phyloP scores from a whole-genome alignment of 2,888 invertebrate species.

The Drosophila atroscutellata region DNA sequence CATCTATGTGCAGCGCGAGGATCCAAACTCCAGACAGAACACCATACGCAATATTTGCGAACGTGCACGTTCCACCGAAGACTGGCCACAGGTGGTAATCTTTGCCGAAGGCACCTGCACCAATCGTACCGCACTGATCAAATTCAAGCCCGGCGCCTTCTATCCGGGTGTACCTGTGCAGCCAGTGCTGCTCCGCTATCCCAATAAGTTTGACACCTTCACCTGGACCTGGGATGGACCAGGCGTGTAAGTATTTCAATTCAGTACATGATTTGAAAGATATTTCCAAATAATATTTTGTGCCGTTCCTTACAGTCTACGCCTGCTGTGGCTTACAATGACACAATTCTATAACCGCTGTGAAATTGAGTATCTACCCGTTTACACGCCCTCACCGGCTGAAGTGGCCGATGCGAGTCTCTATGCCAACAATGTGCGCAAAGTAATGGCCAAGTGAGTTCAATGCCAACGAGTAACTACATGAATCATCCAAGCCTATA shows the following conservation, averaged over 20 bases:
- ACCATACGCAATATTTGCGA: constrained; percentile 95
- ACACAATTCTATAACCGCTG: constrained; percentile 94
- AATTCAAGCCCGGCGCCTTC: constrained; percentile 96
- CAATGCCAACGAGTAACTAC: neutral
- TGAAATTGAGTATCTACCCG: constrained; percentile 96
- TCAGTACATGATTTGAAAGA: neutral
- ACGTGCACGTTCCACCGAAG: constrained; percentile 92
- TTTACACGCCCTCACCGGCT: constrained; percentile 94
- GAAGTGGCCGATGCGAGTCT: constrained; percentile 94
- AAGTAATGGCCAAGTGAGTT: constrained; percentile 95
- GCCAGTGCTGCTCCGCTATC: constrained; percentile 96
- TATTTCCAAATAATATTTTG: neutral
- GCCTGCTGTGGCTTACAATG: constrained; percentile 94
- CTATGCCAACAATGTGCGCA: constrained; percentile 95
- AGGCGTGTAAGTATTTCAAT: constrained; percentile 92
- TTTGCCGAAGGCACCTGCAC: constrained; percentile 99
- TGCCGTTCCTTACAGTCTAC: constrained; percentile 87
- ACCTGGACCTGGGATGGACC: constrained; percentile 99
- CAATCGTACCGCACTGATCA: constrained; percentile 95
- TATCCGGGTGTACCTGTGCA: constrained; percentile 98
- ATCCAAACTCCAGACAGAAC: constrained; percentile 95
- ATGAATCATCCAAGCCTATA: neutral
- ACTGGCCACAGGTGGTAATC: constrained; percentile 96
- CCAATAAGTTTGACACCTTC: constrained; percentile 94
- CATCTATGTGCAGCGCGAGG: constrained; percentile 96